Evolutionary conservation across 2,888 invertebrate genomes (phyloP).

Genomic region (Dysmachus trigonus): DNA sequence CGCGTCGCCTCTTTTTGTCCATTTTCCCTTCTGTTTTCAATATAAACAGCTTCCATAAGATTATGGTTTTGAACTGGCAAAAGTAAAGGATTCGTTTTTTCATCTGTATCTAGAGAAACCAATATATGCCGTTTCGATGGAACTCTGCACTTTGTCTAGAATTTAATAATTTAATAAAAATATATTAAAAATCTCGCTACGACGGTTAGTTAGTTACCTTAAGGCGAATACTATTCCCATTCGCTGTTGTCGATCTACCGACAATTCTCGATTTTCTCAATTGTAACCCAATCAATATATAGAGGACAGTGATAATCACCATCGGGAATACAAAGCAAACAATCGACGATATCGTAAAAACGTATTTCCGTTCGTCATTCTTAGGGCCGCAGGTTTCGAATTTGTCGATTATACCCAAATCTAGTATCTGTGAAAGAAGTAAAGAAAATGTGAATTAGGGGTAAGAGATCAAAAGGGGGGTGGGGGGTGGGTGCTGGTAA

Average conservation of each 20-base stretch:
- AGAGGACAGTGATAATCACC: constrained; percentile 69
- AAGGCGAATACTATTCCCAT: constrained; percentile 60
- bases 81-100: constrained; percentile 43
- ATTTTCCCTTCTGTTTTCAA: constrained; percentile 5
- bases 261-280: constrained; percentile 60
- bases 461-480: neutral
- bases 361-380: constrained; percentile 62
- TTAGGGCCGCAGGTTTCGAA: constrained; percentile 60
- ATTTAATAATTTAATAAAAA: neutral
- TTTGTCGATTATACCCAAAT: constrained; percentile 45
- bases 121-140: constrained; percentile 45
- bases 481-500: neutral
- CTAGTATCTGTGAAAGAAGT: constrained; percentile 45
- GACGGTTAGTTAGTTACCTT: constrained; percentile 51
- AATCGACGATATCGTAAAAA: constrained; percentile 68
- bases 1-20: constrained; percentile 12
- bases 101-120: constrained; percentile 44
- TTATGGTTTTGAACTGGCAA: constrained; percentile 38
- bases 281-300: constrained; percentile 65
- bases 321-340: constrained; percentile 71
- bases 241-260: constrained; percentile 55
- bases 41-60: constrained; percentile 46
- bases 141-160: constrained; percentile 45
- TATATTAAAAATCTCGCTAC: neutral
- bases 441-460: neutral